Base-by-base conservation (phyloP, 2,113 vertebrate genomes). In the Phrynosoma blainvillii region DNA sequence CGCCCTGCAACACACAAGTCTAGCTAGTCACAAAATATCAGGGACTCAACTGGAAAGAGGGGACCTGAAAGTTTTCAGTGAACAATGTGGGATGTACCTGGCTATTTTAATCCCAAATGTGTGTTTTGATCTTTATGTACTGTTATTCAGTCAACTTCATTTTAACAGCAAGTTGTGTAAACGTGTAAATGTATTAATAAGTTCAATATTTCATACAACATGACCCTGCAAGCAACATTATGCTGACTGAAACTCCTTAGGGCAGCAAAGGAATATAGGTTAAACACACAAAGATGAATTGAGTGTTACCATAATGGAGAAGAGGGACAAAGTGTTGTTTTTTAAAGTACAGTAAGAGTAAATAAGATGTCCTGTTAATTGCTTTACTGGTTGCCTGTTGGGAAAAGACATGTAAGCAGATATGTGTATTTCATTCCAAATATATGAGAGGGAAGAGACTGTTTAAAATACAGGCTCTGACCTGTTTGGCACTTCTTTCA, bases 401-500 rank as follows among this genome's bases (percentile, higher is more conserved):
- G 59, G 81, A 66, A 52, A 66, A 68, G 21, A 7, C 30, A 23
- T 70, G 32, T 20, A 40, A 83, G 59, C 21, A 83, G 16, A 68
- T 32, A 54, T 4, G 25, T 25, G 13, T 47, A 59, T 76, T 54
- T 5, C 21, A 74, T 42, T 25, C 54, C 56, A 70, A 75, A 27
- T 27, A 3, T 54, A 56, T 27, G 0, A 54, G 65, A 13, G 27
- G 40, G 16, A 75, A 87, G 11, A 18, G n/a, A 82, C 13, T 27
- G 79, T 86, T 89, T 71, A 59, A 2, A 65, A 7, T 56, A 89
- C 80, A 82, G 40, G 4, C 2, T n/a, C 97, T 95, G 87, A 99
- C 99, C 98, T 99, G 99, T 92, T 99, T 99, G 95, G 99, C 98
- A 12, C 98, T 99, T 94, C 99, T 98, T 92, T 99, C 99, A 93